These are phyloP conservation scores for Pedetes capensis DNA, from an alignment of 2,113 vertebrate species.

Conservation along the genomic window DNA sequence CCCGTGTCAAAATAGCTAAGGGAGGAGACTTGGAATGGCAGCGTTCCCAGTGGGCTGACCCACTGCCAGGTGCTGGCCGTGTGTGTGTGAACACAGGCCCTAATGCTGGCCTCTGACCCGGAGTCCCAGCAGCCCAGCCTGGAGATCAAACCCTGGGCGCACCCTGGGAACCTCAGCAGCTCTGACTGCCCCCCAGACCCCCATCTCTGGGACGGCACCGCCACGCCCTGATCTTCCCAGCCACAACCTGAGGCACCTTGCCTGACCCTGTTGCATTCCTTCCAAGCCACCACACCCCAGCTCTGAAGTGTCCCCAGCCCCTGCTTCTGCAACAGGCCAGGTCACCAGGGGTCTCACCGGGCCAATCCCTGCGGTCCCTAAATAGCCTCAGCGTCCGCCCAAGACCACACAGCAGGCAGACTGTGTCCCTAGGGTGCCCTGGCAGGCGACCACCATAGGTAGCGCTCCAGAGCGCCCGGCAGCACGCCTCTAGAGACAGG, in stretches of 20 bases:
- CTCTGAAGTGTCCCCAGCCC: accelerated
- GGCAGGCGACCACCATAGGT: accelerated
- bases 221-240: accelerated
- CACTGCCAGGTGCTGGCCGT: accelerated
- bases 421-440: neutral
- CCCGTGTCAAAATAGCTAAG: neutral
- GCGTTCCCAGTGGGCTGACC: no score
- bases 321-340: neutral
- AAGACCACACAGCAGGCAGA: accelerated
- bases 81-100: accelerated
- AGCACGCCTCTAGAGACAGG: accelerated
- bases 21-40: neutral
- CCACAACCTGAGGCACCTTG: accelerated
- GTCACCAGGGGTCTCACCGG: neutral
- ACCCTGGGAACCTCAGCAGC: neutral
- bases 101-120: no score
- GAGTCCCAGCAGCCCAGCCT: no score
- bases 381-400: neutral
- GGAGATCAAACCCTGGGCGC: accelerated
- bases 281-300: accelerated
- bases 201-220: accelerated
- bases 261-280: accelerated
- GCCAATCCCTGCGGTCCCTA: accelerated
- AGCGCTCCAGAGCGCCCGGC: accelerated
- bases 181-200: neutral